Conservation (phyloP, 2,113 vertebrate species). For the Nymphicus hollandicus region DNA sequence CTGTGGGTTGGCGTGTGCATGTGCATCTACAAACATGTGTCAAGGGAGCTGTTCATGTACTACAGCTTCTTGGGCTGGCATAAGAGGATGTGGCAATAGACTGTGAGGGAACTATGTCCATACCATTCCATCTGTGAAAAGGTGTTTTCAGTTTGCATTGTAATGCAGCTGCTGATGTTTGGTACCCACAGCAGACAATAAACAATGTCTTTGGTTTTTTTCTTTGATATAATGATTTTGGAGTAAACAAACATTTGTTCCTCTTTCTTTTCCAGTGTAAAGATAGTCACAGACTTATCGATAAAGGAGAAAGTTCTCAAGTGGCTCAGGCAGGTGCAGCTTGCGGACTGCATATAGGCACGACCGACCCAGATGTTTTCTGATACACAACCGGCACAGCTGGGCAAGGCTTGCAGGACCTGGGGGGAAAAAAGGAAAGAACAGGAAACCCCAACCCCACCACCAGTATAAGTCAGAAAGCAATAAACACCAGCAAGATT, state of each 20-base stretch:
- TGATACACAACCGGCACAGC: constrained; percentile 83
- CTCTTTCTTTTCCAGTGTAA: neutral
- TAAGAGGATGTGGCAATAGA: neutral
- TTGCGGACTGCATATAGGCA: constrained; percentile 73
- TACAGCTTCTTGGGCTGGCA: neutral
- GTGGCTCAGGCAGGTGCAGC: constrained; percentile 81
- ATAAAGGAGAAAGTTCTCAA: constrained; percentile 86
- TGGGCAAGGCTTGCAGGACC: constrained; percentile 83
- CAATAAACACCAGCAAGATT: neutral
- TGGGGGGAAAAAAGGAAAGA: constrained; percentile 26
- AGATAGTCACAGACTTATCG: constrained; percentile 53
- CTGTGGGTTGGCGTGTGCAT: neutral
- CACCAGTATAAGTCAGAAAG: neutral
- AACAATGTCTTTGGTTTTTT: neutral
- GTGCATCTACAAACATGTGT: neutral
- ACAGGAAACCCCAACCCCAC: neutral
- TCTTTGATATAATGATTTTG: neutral
- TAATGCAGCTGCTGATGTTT: neutral
- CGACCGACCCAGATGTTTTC: constrained; percentile 78
- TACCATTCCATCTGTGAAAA: neutral
- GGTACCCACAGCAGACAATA: neutral
- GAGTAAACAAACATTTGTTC: neutral
- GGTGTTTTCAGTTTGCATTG: neutral
- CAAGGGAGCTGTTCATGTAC: neutral
- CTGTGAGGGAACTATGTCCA: neutral